These are phyloP conservation scores for Dromas ardeola DNA, from an alignment of 2,113 vertebrate species.

Conservation along the genomic window DNA sequence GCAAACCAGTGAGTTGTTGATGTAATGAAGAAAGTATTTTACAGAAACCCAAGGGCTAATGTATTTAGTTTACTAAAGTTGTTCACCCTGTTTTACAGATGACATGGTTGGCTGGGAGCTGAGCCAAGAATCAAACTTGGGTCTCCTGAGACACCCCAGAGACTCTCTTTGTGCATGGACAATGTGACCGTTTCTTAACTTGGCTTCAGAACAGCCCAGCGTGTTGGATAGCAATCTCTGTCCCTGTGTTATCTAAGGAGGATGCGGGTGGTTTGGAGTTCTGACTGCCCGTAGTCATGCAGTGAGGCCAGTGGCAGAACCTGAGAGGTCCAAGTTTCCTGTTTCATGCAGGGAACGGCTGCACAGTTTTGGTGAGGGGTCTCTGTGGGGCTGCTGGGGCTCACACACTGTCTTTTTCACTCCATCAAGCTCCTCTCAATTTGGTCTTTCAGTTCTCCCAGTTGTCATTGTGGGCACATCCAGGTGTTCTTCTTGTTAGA, in stretches of 20 bases:
- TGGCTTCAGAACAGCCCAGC: neutral
- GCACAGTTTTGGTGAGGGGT: neutral
- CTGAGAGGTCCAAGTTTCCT: neutral
- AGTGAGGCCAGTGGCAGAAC: fast-evolving
- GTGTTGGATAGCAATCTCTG: neutral
- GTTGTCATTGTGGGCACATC: neutral
- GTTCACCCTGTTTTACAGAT: slow-evolving; percentile 1
- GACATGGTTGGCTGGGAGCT: neutral
- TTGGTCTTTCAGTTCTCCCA: neutral
- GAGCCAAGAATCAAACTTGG: neutral
- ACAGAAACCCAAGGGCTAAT: neutral
- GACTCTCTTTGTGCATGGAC: neutral
- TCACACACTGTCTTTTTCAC: neutral
- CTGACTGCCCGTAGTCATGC: fast-evolving
- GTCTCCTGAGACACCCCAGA: neutral
- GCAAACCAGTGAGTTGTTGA: neutral
- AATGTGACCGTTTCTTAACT: neutral
- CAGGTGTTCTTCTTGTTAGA: neutral
- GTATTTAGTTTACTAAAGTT: neutral
- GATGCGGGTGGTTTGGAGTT: neutral
- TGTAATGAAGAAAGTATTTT: slow-evolving; percentile 25
- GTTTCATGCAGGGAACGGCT: neutral
- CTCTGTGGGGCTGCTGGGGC: neutral
- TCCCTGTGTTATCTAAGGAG: neutral
- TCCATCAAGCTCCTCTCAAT: neutral